Conservation (phyloP, 2,888 invertebrate species). For the Drosophila pseudotakahashii region DNA sequence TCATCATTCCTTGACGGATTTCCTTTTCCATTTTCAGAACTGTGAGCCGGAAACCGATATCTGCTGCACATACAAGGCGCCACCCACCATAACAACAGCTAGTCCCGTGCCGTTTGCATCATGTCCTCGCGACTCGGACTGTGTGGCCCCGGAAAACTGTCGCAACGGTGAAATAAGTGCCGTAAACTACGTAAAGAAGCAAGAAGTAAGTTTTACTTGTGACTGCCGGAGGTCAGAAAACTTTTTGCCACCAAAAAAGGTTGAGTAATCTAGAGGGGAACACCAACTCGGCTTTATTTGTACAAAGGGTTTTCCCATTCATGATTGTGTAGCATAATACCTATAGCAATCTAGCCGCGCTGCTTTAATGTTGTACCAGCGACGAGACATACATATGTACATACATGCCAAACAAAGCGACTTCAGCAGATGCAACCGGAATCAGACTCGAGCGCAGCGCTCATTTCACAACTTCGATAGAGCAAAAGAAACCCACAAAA, state of each 20-base stretch:
- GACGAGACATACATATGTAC: slow-evolving; percentile 50
- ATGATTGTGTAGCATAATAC: slow-evolving; percentile 27
- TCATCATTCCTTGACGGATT: slow-evolving; percentile 10
- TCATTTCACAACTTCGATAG: slow-evolving; percentile 57
- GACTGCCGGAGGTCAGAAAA: not conserved
- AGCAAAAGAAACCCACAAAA: slow-evolving; percentile 16
- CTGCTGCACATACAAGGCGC: slow-evolving; percentile 84
- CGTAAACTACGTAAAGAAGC: slow-evolving; percentile 76
- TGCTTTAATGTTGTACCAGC: slow-evolving; percentile 68
- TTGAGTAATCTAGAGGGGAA: not conserved
- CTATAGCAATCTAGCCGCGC: slow-evolving; percentile 43
- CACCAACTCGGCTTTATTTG: slow-evolving; percentile 26
- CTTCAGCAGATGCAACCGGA: slow-evolving; percentile 18
- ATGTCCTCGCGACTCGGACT: slow-evolving; percentile 80
- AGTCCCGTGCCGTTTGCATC: slow-evolving; percentile 73
- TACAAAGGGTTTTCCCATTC: slow-evolving; percentile 8
- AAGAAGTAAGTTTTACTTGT: slow-evolving; percentile 81
- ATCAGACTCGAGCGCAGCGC: slow-evolving; percentile 35
- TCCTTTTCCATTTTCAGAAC: slow-evolving; percentile 70
- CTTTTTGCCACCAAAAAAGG: slow-evolving; percentile 3
- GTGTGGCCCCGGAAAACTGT: slow-evolving; percentile 82
- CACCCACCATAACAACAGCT: slow-evolving; percentile 74
- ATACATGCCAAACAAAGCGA: slow-evolving; percentile 56
- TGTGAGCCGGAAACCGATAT: slow-evolving; percentile 84
- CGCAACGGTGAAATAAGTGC: slow-evolving; percentile 81